A percentile compares a stretch with the other conserved stretches of the same genome.
Conservation (phyloP, 1,140 invertebrate species). For the Brachionus rubens region DNA sequence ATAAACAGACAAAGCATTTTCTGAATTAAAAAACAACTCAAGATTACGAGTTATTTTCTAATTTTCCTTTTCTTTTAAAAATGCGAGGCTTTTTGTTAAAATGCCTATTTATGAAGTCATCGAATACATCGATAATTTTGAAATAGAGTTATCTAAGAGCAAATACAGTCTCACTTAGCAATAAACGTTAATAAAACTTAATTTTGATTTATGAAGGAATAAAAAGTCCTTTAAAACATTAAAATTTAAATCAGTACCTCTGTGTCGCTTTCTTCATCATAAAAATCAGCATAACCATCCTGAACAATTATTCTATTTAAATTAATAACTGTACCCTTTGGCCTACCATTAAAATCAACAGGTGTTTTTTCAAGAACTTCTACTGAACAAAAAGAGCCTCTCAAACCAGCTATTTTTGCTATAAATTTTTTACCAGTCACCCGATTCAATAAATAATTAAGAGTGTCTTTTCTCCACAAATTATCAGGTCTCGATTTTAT, state of each 20-base stretch:
- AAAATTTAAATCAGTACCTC: not conserved
- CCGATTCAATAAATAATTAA: slow-evolving; percentile 36
- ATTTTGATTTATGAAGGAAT: not conserved
- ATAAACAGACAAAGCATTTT: no score
- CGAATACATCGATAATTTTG: no score
- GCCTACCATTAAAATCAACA: not conserved
- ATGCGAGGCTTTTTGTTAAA: no score
- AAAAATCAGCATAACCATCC: slow-evolving; percentile 12
- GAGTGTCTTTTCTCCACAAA: slow-evolving; percentile 26
- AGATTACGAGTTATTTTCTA: no score
- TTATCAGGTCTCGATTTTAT: not conserved
- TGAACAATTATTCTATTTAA: slow-evolving; percentile 4
- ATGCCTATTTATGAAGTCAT: no score
- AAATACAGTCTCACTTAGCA: no score
- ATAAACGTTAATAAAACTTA: no score
- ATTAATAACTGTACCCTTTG: not conserved
- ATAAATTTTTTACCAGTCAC: not conserved
- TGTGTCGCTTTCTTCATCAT: slow-evolving; percentile 4
- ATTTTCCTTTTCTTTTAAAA: no score
- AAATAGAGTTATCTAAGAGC: no score
- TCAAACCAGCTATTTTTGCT: not conserved
- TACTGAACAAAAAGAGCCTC: not conserved
- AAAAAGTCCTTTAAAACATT: not conserved
- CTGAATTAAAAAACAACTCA: no score
- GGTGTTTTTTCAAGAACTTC: not conserved